phyloP scores from a whole-genome alignment of 2,888 invertebrate species.

The Oligia fasciuncula region DNA sequence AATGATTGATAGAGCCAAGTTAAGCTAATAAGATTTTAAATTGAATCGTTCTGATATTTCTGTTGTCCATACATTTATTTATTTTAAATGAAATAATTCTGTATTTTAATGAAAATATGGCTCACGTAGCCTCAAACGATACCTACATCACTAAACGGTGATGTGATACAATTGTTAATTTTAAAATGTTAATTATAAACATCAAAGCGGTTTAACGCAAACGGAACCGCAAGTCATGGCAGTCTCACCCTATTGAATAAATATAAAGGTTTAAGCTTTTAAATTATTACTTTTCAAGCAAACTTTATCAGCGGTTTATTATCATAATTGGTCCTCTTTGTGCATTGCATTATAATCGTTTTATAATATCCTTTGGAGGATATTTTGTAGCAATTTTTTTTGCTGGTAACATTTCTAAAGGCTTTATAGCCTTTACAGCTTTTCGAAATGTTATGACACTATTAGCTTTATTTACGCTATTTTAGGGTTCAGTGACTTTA shows the following conservation, averaged over 20 bases:
- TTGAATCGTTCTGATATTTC: neutral
- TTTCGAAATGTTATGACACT: conserved; percentile 16
- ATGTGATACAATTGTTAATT: conserved; percentile 13
- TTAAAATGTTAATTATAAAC: conserved; percentile 36
- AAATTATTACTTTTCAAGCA: conserved; percentile 69
- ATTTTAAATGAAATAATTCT: neutral
- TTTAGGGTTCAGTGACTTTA: conserved; percentile 8
- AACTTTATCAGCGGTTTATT: conserved; percentile 68
- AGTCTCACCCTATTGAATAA: conserved; percentile 60
- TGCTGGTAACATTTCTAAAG: conserved; percentile 10
- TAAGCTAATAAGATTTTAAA: conserved; percentile 8
- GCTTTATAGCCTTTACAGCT: conserved; percentile 8
- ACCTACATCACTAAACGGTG: neutral
- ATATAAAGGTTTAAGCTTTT: conserved; percentile 66
- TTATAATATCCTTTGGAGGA: conserved; percentile 46
- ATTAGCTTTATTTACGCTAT: conserved; percentile 9
- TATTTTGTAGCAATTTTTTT: conserved; percentile 37
- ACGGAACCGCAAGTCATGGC: conserved; percentile 54
- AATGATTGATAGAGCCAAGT: conserved; percentile 15
- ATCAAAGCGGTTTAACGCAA: conserved; percentile 31
- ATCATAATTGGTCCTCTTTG: conserved; percentile 66
- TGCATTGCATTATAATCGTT: conserved; percentile 63
- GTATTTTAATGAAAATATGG: neutral
- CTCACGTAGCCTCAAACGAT: neutral
- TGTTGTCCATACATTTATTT: neutral